These are phyloP conservation scores for Eupeodes corollae DNA, from an alignment of 1,140 invertebrate genomes.

Conservation along the genomic window DNA sequence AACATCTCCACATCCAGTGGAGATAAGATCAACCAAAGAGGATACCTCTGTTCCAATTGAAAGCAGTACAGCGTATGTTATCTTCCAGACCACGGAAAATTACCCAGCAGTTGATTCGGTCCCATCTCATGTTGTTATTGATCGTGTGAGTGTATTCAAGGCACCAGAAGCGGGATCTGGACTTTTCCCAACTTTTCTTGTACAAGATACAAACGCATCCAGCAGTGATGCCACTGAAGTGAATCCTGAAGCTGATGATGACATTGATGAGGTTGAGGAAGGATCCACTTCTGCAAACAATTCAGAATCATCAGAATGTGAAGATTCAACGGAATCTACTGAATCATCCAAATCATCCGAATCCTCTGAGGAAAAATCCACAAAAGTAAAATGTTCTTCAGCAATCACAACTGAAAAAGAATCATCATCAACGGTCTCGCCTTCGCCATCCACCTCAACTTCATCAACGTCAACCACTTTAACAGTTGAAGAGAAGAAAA, in stretches of 20 bases:
- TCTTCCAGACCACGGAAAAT: slow-evolving; percentile 26
- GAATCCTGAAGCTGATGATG: no score
- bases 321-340: no score
- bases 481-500: slow-evolving; percentile 19
- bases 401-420: slow-evolving; percentile 6
- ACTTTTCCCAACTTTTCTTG: slow-evolving; percentile 27
- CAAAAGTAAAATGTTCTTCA: background rate
- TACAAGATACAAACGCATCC: slow-evolving; percentile 22
- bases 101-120: slow-evolving; percentile 13
- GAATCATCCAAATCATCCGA: background rate
- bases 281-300: no score
- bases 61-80: background rate
- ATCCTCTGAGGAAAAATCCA: background rate
- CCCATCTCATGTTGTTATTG: slow-evolving; percentile 26
- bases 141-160: slow-evolving; percentile 22
- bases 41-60: no score
- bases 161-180: slow-evolving; percentile 20
- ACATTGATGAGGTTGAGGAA: no score
- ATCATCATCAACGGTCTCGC: slow-evolving; percentile 4
- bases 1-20: no score
- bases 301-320: no score
- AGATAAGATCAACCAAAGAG: no score
- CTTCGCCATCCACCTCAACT: background rate
- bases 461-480: slow-evolving; percentile 13
- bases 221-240: no score